Evolutionary conservation across 1,140 invertebrate species (phyloP).

Genomic region (Drosophila nigromelanica): DNA sequence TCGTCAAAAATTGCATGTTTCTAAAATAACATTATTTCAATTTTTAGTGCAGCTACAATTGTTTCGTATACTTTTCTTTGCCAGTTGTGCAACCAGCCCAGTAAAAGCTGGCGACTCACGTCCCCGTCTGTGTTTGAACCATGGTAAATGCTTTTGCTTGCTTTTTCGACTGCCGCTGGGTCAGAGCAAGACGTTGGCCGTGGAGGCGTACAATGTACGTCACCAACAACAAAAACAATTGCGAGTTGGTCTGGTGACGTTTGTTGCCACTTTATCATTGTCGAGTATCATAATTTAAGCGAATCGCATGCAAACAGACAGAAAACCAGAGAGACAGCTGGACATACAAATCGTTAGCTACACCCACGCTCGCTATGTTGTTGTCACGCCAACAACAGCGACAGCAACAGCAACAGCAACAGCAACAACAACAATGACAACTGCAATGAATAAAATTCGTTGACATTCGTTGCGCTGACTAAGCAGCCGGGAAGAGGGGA

Average conservation of each 20-base stretch:
- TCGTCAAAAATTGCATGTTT: not conserved
- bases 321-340: conserved; percentile 13
- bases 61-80: conserved; percentile 29
- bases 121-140: conserved; percentile 20
- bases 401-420: conserved; percentile 33
- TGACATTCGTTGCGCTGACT: conserved; percentile 74
- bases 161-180: conserved; percentile 5
- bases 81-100: conserved; percentile 20
- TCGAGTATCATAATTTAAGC: conserved; percentile 76
- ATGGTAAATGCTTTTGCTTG: conserved; percentile 9
- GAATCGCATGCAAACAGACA: conserved; percentile 53
- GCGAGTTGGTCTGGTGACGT: conserved; percentile 57
- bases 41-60: not conserved
- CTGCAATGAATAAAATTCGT: conserved; percentile 68
- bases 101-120: conserved; percentile 37
- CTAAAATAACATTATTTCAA: not conserved
- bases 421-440: conserved; percentile 48
- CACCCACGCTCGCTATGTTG: conserved; percentile 37
- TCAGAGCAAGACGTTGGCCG: conserved; percentile 41
- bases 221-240: conserved; percentile 41
- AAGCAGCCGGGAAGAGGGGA: conserved; percentile 41
- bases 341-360: conserved; percentile 32
- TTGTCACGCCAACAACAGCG: conserved; percentile 33
- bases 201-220: conserved; percentile 49
- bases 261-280: conserved; percentile 77